Base-by-base conservation (phyloP, 2,888 invertebrate genomes). In the Fabriciana adippe region DNA sequence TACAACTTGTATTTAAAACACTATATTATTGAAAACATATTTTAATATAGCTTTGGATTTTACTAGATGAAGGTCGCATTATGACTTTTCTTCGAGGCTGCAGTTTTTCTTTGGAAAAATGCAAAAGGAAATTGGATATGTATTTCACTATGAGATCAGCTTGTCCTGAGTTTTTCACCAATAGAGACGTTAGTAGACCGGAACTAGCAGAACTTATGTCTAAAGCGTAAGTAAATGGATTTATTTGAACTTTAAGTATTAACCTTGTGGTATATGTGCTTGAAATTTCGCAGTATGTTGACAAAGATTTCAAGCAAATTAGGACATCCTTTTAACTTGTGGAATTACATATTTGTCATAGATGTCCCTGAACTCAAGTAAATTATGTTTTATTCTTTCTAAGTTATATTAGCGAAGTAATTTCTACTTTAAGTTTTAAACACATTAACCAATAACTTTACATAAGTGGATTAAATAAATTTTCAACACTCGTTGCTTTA, bases 61-160 rank as follows among this genome's bases (percentile, higher is more conserved):
- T 66, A 61, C 54, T 81, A 95, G 95, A 96, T 81, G 96, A 96
- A 75, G 86, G 92, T 64, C 93, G 95, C 68, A 85, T 96, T 47
- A 93, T 95, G 89, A 95, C 95, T 0, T 96, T 96, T 82, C 91
- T 96, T 55, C 93, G 96, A 21, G 96, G 96, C 31, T 95, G 95
- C 86, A 96, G 96, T 85, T 96, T 96, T 84, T 96, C 96, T 31
- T 81, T 96, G 79, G 96, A 96, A 83, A 95, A 95, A 82, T 94
- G 95, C 76, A 96, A 96, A 85, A 93, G 94, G 76, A 97, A 97
- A 82, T 84, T 97, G 67, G 97, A 97, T 82, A 96, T 97, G 95
- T 97, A 96, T 87, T 97, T 97, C 84, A 97, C 97, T 0, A 96
- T 97, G 96, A 93, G 96, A 62, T 94, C 95, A 2, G 96, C 96